Evolutionary conservation across 2,113 vertebrate genomes (phyloP), one percentile per base, ranked within the genome.

Genomic region (Menura novaehollandiae): DNA sequence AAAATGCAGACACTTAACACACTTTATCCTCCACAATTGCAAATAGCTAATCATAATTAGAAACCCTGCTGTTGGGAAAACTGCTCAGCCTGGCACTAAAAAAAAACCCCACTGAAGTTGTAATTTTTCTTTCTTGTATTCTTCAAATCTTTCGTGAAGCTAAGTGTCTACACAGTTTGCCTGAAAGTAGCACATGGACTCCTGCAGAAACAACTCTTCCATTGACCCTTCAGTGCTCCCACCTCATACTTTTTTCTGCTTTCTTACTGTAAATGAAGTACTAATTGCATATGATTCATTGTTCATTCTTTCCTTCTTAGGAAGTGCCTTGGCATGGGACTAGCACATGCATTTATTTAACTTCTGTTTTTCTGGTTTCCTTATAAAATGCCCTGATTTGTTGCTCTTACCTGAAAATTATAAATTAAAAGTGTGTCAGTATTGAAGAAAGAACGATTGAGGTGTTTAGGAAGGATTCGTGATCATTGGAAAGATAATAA

Each of bases 11-110:
- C 73, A 68, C 64, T 91, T 92, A 91, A 78, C 32, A 32, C 56
- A 69, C 11, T 87, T 85, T 91, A 79, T 59, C 35, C 60, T 86
- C 53, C 77, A 75, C 58, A 73, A 58, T n/a, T 82, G 56, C 60
- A 89, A 87, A 84, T 49, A 95, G 39, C 66, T 95, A 92, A 87
- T 95, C 93, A 85, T 95, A 95, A 95, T 82, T 92, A 95, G 91
- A 74, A 95, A 72, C 62, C 66, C 84, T 76, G 80, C 91, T 91
- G 77, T 68, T 89, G 77, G 91, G 91, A 95, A 95, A 92, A 89
- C 91, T 62, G 15, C 27, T 89, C 32, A 89, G 56, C 6, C 26
- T 67, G 32, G 28, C 52, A 68, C 15, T 58, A 10, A 82, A 81
- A 85, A 76, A 49, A 46, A 9, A 0, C 8, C 0, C 21, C 46